phyloP scores from a whole-genome alignment of 2,888 invertebrate species.

The Nemotelus pantherinus region DNA sequence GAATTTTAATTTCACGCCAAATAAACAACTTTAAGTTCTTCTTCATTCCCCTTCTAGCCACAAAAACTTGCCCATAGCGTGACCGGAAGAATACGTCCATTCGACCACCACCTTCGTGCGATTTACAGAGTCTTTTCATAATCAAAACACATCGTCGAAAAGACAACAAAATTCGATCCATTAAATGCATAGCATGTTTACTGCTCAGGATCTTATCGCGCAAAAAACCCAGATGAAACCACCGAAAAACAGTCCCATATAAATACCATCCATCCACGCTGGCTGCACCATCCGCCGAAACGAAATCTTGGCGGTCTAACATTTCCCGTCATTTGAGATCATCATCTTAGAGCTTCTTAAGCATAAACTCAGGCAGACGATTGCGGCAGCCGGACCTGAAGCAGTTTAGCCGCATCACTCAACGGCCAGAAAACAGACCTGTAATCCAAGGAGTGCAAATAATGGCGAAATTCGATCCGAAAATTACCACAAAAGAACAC shows the following conservation, averaged over 20 bases:
- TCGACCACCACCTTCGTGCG: conserved; percentile 18
- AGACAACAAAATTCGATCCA: conserved; percentile 36
- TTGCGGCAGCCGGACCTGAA: background rate
- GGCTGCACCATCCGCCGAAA: background rate
- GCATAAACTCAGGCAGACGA: conserved; percentile 18
- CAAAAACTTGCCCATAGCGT: conserved; percentile 1
- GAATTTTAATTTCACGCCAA: too few relatives aligned
- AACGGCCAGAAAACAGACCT: background rate
- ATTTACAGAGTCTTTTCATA: background rate
- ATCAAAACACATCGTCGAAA: background rate
- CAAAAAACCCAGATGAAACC: conserved; percentile 1
- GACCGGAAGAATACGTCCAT: conserved; percentile 26
- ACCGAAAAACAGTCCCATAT: background rate
- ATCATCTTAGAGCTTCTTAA: background rate
- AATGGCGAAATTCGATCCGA: conserved; percentile 40
- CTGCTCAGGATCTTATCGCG: conserved; percentile 8
- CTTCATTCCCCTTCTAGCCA: too few relatives aligned
- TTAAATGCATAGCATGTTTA: conserved; percentile 28
- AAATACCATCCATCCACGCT: background rate
- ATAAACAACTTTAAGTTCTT: too few relatives aligned
- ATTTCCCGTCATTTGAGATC: conserved; percentile 41
- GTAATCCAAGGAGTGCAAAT: conserved; percentile 41
- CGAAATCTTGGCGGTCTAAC: background rate
- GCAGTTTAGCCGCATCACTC: background rate
- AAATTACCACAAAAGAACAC: conserved; percentile 30